Percentiles rank a stretch among this genome's conserved stretches.
Conservation (phyloP, 35 echinoderm and acorn worm species). For the Amphiura filiformis region DNA sequence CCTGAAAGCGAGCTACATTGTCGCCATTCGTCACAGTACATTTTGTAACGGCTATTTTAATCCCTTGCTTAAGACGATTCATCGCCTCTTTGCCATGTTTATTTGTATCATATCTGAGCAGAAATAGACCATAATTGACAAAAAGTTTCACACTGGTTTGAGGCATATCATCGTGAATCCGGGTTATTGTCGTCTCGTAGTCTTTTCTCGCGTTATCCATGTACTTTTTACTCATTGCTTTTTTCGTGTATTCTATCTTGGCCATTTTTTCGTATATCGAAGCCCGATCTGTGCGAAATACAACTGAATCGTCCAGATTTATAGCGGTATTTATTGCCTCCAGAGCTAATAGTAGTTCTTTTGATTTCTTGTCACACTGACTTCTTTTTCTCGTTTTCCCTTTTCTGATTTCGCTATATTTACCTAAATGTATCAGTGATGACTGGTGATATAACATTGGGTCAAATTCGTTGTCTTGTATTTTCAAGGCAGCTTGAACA, state of each 20-base stretch:
- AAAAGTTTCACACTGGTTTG: not conserved
- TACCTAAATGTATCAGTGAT: not conserved
- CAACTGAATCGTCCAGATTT: not conserved
- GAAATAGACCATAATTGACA: not conserved
- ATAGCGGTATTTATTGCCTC: not conserved
- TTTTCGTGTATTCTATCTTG: too few species aligned
- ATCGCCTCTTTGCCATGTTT: not conserved
- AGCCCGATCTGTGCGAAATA: not conserved
- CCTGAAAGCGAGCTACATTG: not conserved
- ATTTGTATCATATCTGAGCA: not conserved
- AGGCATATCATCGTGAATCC: not conserved
- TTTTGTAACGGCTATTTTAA: not conserved
- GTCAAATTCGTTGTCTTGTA: not conserved
- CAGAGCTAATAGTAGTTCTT: not conserved
- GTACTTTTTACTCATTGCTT: too few species aligned
- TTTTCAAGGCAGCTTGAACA: not conserved
- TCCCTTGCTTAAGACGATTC: not conserved
- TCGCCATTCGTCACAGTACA: not conserved
- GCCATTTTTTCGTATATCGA: slow-evolving; percentile 2
- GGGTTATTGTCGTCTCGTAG: not conserved
- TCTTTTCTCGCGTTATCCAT: not conserved
- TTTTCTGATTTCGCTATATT: not conserved
- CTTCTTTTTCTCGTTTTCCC: not conserved
- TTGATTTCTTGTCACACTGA: not conserved
- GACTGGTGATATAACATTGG: not conserved